A percentile compares a stretch with the other conserved stretches of the same genome.
phyloP scores from a whole-genome alignment of 2,888 invertebrate species.

The Coleophora deauratella region DNA sequence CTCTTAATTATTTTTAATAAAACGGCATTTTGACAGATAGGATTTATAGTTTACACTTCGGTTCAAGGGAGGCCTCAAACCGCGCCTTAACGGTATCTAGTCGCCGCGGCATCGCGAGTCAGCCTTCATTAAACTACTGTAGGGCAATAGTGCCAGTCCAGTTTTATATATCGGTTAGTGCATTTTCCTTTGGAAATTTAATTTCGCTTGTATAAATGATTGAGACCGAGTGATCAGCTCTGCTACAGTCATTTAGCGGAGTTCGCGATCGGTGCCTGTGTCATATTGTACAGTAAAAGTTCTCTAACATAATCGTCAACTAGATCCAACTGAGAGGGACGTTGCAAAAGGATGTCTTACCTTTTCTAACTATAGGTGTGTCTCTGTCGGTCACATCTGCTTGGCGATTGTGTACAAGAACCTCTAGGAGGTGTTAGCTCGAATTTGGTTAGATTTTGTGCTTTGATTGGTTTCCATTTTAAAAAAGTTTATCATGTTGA shows the following conservation, averaged over 20 bases:
- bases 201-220: conserved; percentile 29
- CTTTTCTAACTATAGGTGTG: too few relatives aligned
- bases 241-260: background rate
- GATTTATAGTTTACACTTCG: too few relatives aligned
- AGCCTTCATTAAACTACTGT: conserved; percentile 43
- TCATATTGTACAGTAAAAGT: conserved; percentile 48
- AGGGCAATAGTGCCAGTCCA: conserved; percentile 54
- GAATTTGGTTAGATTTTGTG: conserved; percentile 36
- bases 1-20: too few relatives aligned
- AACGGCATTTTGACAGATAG: too few relatives aligned
- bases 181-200: conserved; percentile 27
- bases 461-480: conserved; percentile 28
- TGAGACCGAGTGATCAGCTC: background rate
- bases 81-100: conserved; percentile 36
- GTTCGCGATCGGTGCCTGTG: conserved; percentile 29
- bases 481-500: conserved; percentile 30
- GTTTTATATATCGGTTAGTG: conserved; percentile 43
- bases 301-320: too few relatives aligned
- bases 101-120: conserved; percentile 57
- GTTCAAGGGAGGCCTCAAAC: background rate
- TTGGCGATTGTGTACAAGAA: too few relatives aligned
- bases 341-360: too few relatives aligned
- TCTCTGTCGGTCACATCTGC: too few relatives aligned
- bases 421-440: conserved; percentile 39
- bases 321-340: too few relatives aligned